Base-by-base conservation (phyloP, 2,797 vertebrate species). In the Halcyon leucocephala region DNA sequence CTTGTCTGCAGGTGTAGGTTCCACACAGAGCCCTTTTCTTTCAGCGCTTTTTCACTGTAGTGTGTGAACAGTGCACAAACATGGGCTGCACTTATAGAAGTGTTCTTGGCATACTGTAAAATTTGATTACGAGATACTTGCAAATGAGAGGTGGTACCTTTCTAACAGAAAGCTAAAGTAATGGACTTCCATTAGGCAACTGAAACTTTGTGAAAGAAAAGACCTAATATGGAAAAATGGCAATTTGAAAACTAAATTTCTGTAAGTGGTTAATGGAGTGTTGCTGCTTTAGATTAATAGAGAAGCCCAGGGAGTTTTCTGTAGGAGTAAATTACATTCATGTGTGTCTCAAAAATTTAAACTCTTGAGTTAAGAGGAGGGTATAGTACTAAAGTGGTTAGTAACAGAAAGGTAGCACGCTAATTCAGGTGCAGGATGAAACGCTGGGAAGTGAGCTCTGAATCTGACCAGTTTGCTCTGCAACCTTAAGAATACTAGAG, bases 21-120 rank as follows among this genome's bases (percentile, higher is more conserved):
- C 72, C 1, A 2, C 5, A 67, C 13, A 15, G 6, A 14, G 5
- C 61, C 20, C 7, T 58, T 20, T 29, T 26, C 39, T 58, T 64
- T 66, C 28, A 51, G 72, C 26, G 0, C 31, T 72, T 54, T 60
- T n/a, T n/a, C 28, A 4, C 26, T 19, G 33, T 7, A 21, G 10
- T 1, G 1, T 20, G 29, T 51, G 35, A 42, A 4, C 12, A 48
- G 51, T 21, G 44, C 26, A 5, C 29, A 31, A 21, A 7, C n/a
- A 18, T 0, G 2, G 64, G 3, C 29, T 31, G 6, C 9, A 0
- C 41, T 80, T 64, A 6, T 2, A 13, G 69, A 28, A 39, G 6
- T 8, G 17, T 48, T 65, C 19, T 28, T 25, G 52, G 31, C 31
- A 4, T 29, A 2, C 33, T 21, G 25, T 44, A 17, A 71, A 42